Conservation (phyloP, 2,797 vertebrate genomes). For the Spizella passerina region DNA sequence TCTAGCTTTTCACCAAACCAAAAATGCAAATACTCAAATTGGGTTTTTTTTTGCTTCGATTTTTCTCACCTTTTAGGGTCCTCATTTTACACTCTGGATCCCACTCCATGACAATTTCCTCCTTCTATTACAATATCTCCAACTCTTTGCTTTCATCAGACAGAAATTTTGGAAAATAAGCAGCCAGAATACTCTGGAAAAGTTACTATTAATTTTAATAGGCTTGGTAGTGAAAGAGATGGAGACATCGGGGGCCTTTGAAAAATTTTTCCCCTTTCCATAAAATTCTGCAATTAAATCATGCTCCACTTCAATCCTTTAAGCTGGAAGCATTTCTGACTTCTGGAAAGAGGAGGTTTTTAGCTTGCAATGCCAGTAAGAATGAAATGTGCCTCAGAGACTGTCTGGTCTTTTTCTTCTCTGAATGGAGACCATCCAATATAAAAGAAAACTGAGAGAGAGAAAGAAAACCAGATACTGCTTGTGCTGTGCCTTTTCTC, state of each 20-base stretch:
- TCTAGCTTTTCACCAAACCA: not conserved
- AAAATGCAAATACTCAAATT: not conserved
- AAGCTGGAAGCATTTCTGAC: not conserved
- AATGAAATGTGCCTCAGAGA: not conserved
- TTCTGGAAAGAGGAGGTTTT: not conserved
- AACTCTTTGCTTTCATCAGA: not conserved
- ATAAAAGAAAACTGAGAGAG: not conserved
- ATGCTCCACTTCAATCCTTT: not conserved
- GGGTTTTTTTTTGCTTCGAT: not conserved
- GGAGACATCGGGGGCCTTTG: not conserved
- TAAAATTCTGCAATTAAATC: not conserved
- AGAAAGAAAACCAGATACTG: not conserved
- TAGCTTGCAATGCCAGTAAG: not conserved
- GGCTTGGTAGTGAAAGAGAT: not conserved
- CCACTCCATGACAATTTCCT: not conserved
- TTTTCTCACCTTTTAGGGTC: not conserved
- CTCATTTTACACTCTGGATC: not conserved
- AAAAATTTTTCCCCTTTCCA: not conserved
- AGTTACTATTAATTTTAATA: not conserved
- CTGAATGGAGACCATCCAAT: not conserved
- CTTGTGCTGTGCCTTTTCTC: not conserved
- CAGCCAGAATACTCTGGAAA: not conserved
- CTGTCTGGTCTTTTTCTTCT: not conserved
- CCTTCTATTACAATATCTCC: not conserved
- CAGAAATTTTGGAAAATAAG: not conserved